Percentiles rank a stretch among this genome's conserved stretches.
Evolutionary conservation across 2,113 vertebrate species (phyloP).

Genomic region (Rhodinocichla rosea): DNA sequence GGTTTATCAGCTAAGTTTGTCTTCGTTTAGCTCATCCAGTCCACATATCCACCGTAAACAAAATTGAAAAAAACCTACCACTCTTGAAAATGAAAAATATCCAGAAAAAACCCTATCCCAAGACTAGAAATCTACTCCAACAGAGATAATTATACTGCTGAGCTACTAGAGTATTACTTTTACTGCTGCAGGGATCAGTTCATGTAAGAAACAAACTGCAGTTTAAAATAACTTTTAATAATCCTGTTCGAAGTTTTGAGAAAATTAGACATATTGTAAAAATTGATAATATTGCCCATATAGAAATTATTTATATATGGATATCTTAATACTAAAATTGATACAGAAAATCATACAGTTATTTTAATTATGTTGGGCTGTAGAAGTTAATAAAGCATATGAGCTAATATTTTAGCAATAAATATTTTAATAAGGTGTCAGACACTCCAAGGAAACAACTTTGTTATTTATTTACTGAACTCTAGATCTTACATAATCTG

Average conservation of each 20-base stretch:
- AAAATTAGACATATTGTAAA: neutral
- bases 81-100: neutral
- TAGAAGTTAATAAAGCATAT: neutral
- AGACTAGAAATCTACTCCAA: neutral
- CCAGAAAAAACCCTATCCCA: neutral
- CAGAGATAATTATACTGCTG: neutral
- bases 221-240: neutral
- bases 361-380: neutral
- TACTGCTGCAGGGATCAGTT: neutral
- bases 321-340: neutral
- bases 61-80: fast-evolving
- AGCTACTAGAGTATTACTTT: neutral
- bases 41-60: neutral
- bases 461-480: neutral
- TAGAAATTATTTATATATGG: neutral
- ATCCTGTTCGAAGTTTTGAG: neutral
- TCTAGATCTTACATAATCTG: neutral
- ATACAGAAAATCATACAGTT: neutral
- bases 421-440: neutral
- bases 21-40: neutral
- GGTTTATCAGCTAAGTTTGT: neutral
- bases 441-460: neutral
- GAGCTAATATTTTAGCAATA: neutral
- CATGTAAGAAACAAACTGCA: neutral
- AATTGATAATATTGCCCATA: fast-evolving